Evolutionary conservation across 1,140 invertebrate species (phyloP).

Genomic region (Drosophila teissieri): DNA sequence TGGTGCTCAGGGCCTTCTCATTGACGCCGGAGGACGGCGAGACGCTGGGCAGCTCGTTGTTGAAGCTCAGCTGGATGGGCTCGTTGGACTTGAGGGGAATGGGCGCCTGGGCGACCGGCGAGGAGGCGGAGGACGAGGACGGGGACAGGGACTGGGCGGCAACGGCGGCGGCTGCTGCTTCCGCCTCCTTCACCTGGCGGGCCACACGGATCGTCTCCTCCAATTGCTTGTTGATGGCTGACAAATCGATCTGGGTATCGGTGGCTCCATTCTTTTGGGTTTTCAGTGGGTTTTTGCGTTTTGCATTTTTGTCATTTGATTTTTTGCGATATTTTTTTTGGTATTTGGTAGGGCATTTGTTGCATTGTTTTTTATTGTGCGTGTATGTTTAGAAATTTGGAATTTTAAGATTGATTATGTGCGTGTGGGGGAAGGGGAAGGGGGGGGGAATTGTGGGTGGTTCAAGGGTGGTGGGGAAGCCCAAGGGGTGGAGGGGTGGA

Average conservation of each 20-base stretch:
- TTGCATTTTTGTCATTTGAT: slow-evolving; percentile 26
- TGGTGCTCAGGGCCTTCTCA: slow-evolving; percentile 66
- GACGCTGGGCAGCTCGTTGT: slow-evolving; percentile 83
- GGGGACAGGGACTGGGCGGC: slow-evolving; percentile 41
- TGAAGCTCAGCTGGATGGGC: slow-evolving; percentile 81
- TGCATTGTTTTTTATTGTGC: slow-evolving; percentile 41
- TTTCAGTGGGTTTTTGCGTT: slow-evolving; percentile 36
- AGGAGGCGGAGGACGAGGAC: slow-evolving; percentile 26
- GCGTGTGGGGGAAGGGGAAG: slow-evolving; percentile 18
- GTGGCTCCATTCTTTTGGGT: slow-evolving; percentile 72
- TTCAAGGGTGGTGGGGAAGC: slow-evolving; percentile 14
- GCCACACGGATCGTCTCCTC: slow-evolving; percentile 84
- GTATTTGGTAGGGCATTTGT: slow-evolving; percentile 49
- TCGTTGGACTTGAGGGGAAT: slow-evolving; percentile 76
- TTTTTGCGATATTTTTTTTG: slow-evolving; percentile 22
- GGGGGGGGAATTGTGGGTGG: slow-evolving; percentile 11
- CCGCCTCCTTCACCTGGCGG: slow-evolving; percentile 80
- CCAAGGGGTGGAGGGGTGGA: slow-evolving; percentile 15
- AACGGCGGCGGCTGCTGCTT: slow-evolving; percentile 68
- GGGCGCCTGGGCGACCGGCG: slow-evolving; percentile 58
- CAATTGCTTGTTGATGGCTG: slow-evolving; percentile 82
- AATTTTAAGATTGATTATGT: slow-evolving; percentile 63
- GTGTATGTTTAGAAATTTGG: slow-evolving; percentile 62
- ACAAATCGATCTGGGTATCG: slow-evolving; percentile 82
- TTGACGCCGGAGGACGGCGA: slow-evolving; percentile 17